phyloP scores from a whole-genome alignment of 1,140 invertebrate species.

The Brachionus asplanchnoidis region DNA sequence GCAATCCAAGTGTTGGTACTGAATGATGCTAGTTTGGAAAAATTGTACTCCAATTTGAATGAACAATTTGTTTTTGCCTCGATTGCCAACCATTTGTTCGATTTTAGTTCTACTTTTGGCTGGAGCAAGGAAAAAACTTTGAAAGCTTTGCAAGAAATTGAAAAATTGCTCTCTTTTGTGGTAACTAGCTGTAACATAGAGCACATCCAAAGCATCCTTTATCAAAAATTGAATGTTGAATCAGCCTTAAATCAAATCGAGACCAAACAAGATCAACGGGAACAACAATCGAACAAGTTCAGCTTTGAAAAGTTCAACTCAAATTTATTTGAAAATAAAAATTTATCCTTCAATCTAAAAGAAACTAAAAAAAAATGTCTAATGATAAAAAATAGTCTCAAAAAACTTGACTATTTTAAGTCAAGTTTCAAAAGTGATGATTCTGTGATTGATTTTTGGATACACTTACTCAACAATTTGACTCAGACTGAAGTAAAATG shows the following conservation, averaged over 20 bases:
- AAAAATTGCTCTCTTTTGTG: neutral
- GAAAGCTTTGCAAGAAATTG: neutral
- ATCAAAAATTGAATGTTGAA: slow-evolving; percentile 20
- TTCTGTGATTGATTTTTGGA: neutral
- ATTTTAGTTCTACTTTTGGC: neutral
- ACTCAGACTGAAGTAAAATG: neutral
- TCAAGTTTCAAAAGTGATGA: neutral
- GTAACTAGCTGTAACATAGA: neutral
- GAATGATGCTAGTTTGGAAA: neutral
- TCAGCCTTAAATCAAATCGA: neutral
- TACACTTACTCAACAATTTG: neutral
- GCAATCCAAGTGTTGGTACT: neutral
- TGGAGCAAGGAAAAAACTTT: slow-evolving; percentile 16
- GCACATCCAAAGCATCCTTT: neutral
- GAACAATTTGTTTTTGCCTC: slow-evolving; percentile 5
- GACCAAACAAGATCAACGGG: neutral
- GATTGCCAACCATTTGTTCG: neutral
- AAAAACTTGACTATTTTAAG: neutral
- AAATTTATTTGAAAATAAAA: neutral
- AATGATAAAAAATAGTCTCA: neutral
- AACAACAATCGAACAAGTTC: neutral
- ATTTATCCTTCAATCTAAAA: neutral
- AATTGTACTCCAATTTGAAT: neutral
- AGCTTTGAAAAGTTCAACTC: neutral
- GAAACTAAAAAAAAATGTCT: neutral